Conservation (phyloP, 1,140 invertebrate species). For the Galendromus occidentalis region DNA sequence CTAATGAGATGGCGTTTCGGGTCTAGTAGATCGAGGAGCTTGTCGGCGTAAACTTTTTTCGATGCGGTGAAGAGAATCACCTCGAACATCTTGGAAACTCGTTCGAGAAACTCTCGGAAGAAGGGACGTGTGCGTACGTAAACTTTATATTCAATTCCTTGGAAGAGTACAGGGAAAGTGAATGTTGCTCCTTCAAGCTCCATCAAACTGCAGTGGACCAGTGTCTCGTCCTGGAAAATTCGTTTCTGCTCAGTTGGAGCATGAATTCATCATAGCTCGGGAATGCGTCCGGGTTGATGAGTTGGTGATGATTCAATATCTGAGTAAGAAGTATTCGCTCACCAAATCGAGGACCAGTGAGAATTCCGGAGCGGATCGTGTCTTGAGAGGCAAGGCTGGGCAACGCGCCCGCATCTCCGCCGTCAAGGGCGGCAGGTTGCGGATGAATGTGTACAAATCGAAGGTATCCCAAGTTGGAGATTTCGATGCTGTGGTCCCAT, state of each 20-base stretch:
- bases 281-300: slow-evolving; percentile 14
- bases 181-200: slow-evolving; percentile 77
- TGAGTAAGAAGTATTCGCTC: slow-evolving; percentile 28
- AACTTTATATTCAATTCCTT: slow-evolving; percentile 65
- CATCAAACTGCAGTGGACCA: slow-evolving; percentile 84
- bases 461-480: too few relatives aligned
- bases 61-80: slow-evolving; percentile 90
- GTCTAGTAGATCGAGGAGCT: slow-evolving; percentile 77
- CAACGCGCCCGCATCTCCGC: slow-evolving; percentile 60
- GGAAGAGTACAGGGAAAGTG: slow-evolving; percentile 80
- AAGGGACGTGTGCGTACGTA: slow-evolving; percentile 76
- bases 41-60: slow-evolving; percentile 86
- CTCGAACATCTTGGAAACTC: slow-evolving; percentile 72
- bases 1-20: slow-evolving; percentile 71
- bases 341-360: slow-evolving; percentile 69
- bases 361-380: slow-evolving; percentile 74
- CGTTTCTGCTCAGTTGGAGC: background rate
- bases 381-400: slow-evolving; percentile 69
- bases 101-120: slow-evolving; percentile 74
- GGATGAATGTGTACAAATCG: slow-evolving; percentile 61
- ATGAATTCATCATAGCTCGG: slow-evolving; percentile 20
- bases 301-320: slow-evolving; percentile 15
- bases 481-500: too few relatives aligned
- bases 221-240: slow-evolving; percentile 58
- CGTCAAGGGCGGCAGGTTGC: slow-evolving; percentile 68